Evolutionary conservation across 2,113 vertebrate genomes (phyloP).

Genomic region (Perca schrenkii): DNA sequence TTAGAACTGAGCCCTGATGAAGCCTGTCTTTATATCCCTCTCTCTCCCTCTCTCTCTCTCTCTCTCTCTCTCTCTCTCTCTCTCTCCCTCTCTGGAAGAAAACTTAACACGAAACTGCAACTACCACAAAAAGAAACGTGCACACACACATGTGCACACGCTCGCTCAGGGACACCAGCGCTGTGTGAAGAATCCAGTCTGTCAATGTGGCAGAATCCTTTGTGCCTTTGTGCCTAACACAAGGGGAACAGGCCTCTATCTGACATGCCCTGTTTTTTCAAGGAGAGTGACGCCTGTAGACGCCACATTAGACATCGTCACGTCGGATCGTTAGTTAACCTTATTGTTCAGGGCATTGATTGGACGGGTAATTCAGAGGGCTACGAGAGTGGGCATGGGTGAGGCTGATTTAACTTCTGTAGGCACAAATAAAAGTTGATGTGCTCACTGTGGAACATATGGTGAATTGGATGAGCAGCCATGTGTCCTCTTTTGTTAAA

Average conservation of each 20-base stretch:
- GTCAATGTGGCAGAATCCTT: constrained; percentile 63
- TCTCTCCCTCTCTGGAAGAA: constrained; percentile 51
- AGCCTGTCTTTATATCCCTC: constrained; percentile 52
- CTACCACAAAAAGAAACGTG: constrained; percentile 48
- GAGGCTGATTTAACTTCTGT: constrained; percentile 22
- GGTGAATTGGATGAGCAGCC: constrained; percentile 7
- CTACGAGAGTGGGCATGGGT: constrained; percentile 8
- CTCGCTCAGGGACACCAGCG: constrained; percentile 40
- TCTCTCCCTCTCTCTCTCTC: constrained; percentile 34
- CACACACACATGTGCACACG: neutral
- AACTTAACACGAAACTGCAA: constrained; percentile 66
- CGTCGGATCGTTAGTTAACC: constrained; percentile 18
- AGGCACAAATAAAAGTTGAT: constrained; percentile 35
- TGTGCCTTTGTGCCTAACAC: constrained; percentile 65
- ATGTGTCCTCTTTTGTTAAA: constrained; percentile 16
- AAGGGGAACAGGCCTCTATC: constrained; percentile 44
- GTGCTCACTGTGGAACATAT: constrained; percentile 8
- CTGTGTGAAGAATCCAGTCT: constrained; percentile 58
- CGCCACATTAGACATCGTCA: constrained; percentile 20
- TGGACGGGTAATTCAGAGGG: constrained; percentile 28
- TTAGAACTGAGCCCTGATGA: constrained; percentile 62
- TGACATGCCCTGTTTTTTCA: constrained; percentile 56
- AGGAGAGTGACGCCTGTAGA: constrained; percentile 46
- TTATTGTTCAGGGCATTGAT: constrained; percentile 10
- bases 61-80: constrained; percentile 32